Evolutionary conservation across 1,140 invertebrate genomes (phyloP).

Genomic region (Drosophila rufa): DNA sequence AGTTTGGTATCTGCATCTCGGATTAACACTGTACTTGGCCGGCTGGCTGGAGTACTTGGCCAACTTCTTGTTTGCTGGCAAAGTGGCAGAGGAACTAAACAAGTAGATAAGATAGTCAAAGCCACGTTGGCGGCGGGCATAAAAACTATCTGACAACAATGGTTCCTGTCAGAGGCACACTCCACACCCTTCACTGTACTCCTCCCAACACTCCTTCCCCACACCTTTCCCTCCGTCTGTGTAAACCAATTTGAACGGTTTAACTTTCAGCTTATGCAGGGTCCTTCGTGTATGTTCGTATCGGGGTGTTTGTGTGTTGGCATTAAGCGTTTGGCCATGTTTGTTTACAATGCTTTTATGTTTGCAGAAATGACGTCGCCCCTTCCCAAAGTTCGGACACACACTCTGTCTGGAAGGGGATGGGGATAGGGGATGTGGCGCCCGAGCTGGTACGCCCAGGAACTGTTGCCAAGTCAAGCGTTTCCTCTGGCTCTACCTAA

Average conservation of each 20-base stretch:
- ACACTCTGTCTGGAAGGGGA: background rate
- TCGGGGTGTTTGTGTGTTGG: slow-evolving; percentile 33
- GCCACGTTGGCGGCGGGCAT: background rate
- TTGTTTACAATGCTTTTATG: slow-evolving; percentile 83
- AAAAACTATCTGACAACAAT: slow-evolving; percentile 55
- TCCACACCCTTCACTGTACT: background rate
- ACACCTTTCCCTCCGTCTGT: slow-evolving; percentile 2
- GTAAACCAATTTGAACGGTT: slow-evolving; percentile 81
- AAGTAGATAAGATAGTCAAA: slow-evolving; percentile 51
- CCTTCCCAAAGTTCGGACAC: slow-evolving; percentile 21
- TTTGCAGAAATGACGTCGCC: slow-evolving; percentile 74
- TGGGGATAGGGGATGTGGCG: background rate
- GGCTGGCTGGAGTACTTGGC: slow-evolving; percentile 37
- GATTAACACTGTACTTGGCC: slow-evolving; percentile 33
- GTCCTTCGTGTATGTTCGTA: slow-evolving; percentile 7
- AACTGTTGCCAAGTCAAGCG: slow-evolving; percentile 50
- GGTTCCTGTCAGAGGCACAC: slow-evolving; percentile 48
- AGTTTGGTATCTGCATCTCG: slow-evolving; percentile 7
- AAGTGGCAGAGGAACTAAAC: slow-evolving; percentile 58
- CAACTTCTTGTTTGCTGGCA: slow-evolving; percentile 52
- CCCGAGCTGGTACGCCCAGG: background rate
- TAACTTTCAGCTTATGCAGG: slow-evolving; percentile 67
- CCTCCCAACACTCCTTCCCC: background rate
- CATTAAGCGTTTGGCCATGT: slow-evolving; percentile 69
- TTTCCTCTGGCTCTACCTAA: slow-evolving; percentile 33